Evolutionary conservation across 2,888 invertebrate genomes (phyloP), one percentile per base, ranked within the genome.

Genomic region (Boloria selene): DNA sequence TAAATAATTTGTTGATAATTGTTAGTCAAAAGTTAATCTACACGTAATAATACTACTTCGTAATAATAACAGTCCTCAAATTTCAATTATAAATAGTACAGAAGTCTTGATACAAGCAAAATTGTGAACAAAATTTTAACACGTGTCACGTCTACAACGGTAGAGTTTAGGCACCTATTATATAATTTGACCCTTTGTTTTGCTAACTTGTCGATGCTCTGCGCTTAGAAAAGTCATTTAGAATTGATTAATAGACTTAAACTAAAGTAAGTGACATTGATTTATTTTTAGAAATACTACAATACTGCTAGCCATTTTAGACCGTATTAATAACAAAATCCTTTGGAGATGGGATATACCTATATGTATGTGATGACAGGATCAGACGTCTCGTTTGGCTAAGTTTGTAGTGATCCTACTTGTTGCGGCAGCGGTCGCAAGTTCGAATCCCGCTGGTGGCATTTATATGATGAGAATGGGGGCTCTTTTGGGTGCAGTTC

Each of bases 171-270:
- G 58, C 60, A 58, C 56, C 31, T 38, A 10, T 38, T 62, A 60
- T 59, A 65, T 61, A 71, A 72, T 74, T 73, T 71, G 72, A 75
- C 65, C 75, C 71, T 73, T 81, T 84, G 85, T 85, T 81, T 77
- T 78, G 70, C 58, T 73, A 76, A 71, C 64, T 51, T 62, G 61
- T 65, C 61, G 58, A 64, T 65, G 44, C 38, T 54, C 38, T 52
- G 17, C 53, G 49, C 49, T 61, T 59, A 53, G 61, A 65, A 52
- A 55, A 58, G 53, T 44, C 18, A 55, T 55, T 61, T 58, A 62
- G n/a, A 51, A 50, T 50, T 65, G 68, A 65, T 65, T 65, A 49
- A 65, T 65, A 31, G 58, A 16, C 31, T 17, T 44, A 44, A 52
- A 26, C 50, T 5, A 17, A 31, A 10, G 18, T 51, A 51, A 2